Conservation (phyloP, 1,140 invertebrate species). For the Formica selysi region DNA sequence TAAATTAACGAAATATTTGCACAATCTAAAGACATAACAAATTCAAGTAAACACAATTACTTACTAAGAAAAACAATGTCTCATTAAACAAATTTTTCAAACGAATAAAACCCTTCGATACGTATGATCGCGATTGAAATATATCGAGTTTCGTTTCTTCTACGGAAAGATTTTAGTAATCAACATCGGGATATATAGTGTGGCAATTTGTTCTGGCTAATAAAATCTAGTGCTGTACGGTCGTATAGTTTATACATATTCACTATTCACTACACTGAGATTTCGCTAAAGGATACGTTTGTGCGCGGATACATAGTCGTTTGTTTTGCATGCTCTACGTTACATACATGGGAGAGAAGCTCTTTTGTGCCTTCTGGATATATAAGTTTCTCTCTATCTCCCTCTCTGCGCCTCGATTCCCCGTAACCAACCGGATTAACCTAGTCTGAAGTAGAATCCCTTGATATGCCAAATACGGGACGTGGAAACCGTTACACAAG, state of each 20-base stretch:
- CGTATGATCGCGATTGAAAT: background rate
- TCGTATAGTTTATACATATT: conserved; percentile 24
- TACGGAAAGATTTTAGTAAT: conserved; percentile 9
- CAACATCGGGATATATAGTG: background rate
- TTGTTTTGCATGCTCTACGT: conserved; percentile 16
- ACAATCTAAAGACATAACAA: background rate
- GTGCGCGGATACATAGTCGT: conserved; percentile 35
- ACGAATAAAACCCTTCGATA: background rate
- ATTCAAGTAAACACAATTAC: background rate
- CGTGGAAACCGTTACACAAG: conserved; percentile 44
- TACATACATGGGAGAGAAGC: conserved; percentile 18
- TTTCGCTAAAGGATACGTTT: conserved; percentile 44
- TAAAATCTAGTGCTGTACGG: conserved; percentile 22
- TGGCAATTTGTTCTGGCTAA: background rate
- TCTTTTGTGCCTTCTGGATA: conserved; percentile 16
- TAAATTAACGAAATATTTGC: background rate
- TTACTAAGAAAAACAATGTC: background rate
- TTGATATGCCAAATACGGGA: conserved; percentile 48
- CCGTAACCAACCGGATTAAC: conserved; percentile 52
- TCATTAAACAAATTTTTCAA: conserved; percentile 14
- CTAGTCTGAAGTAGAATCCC: conserved; percentile 44
- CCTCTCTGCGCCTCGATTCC: conserved; percentile 7
- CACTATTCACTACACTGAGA: conserved; percentile 49
- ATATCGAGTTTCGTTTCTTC: background rate
- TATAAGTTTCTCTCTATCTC: conserved; percentile 20